Evolutionary conservation across 2,113 vertebrate genomes (phyloP).

Genomic region (Narcine bancroftii): DNA sequence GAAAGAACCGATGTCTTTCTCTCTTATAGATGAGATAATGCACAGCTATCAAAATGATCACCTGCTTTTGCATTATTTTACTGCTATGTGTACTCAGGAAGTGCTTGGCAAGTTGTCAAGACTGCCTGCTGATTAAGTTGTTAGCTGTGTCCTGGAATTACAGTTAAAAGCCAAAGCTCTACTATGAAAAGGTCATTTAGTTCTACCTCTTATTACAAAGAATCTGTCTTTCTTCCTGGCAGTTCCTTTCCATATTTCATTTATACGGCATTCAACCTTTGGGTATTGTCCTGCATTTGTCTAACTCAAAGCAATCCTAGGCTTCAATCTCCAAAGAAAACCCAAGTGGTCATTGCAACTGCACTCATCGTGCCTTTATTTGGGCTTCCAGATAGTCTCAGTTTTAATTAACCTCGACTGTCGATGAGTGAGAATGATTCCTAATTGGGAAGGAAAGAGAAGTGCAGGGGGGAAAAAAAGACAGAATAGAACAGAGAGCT

Average conservation of each 20-base stretch:
- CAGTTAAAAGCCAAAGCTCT: slow-evolving; percentile 33
- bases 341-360: slow-evolving; percentile 41
- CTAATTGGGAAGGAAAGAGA: slow-evolving; percentile 43
- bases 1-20: neutral
- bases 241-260: slow-evolving; percentile 31
- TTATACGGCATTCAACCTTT: slow-evolving; percentile 39
- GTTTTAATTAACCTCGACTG: slow-evolving; percentile 54
- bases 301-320: slow-evolving; percentile 39
- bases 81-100: slow-evolving; percentile 2
- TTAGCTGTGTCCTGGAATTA: slow-evolving; percentile 32
- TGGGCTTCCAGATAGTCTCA: slow-evolving; percentile 43
- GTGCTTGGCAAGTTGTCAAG: neutral
- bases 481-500: slow-evolving; percentile 35
- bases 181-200: slow-evolving; percentile 26
- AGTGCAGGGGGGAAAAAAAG: neutral
- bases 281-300: slow-evolving; percentile 38
- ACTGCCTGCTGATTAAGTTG: slow-evolving; percentile 29
- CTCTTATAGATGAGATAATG: neutral
- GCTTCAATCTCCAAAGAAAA: slow-evolving; percentile 38
- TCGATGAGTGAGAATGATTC: slow-evolving; percentile 40
- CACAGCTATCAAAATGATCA: slow-evolving; percentile 23
- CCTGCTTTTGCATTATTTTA: neutral
- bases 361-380: slow-evolving; percentile 44
- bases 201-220: slow-evolving; percentile 27
- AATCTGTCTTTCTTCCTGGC: slow-evolving; percentile 33